Conservation (phyloP, 1,140 invertebrate genomes). For the Drosophila saltans region DNA sequence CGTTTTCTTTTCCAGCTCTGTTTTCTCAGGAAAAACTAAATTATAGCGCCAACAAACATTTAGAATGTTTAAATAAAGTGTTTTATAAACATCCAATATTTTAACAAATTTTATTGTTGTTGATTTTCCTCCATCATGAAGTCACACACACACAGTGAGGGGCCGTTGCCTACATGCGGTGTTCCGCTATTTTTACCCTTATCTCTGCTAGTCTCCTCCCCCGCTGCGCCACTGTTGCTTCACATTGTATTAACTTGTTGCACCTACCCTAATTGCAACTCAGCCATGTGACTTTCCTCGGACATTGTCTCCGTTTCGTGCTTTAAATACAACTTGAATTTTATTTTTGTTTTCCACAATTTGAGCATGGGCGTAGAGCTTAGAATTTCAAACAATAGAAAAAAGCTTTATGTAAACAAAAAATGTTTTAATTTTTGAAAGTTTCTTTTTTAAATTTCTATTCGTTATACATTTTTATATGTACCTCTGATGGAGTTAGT, state of each 20-base stretch:
- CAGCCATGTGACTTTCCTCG: conserved; percentile 41
- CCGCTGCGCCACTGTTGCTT: conserved; percentile 59
- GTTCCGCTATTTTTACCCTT: conserved; percentile 26
- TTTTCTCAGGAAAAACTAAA: conserved; percentile 20
- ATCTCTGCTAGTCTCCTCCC: conserved; percentile 27
- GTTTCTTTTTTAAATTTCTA: too few species aligned
- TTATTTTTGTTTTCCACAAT: too few species aligned
- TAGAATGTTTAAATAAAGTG: conserved; percentile 65
- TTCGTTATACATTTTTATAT: too few species aligned
- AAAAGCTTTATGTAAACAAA: too few species aligned
- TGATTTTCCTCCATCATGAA: conserved; percentile 44
- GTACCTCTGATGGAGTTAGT: too few species aligned
- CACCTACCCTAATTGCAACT: conserved; percentile 56
- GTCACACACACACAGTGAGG: conserved; percentile 10
- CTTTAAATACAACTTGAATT: background rate
- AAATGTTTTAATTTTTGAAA: too few species aligned
- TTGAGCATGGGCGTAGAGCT: too few species aligned
- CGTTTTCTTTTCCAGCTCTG: background rate
- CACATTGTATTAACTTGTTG: conserved; percentile 56
- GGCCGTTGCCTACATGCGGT: background rate
- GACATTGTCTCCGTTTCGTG: conserved; percentile 15
- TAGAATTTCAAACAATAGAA: too few species aligned
- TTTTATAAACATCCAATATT: conserved; percentile 47
- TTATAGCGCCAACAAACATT: conserved; percentile 24
- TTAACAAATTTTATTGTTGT: conserved; percentile 31